Conservation (phyloP, 2,113 vertebrate genomes). For the Charina bottae region DNA sequence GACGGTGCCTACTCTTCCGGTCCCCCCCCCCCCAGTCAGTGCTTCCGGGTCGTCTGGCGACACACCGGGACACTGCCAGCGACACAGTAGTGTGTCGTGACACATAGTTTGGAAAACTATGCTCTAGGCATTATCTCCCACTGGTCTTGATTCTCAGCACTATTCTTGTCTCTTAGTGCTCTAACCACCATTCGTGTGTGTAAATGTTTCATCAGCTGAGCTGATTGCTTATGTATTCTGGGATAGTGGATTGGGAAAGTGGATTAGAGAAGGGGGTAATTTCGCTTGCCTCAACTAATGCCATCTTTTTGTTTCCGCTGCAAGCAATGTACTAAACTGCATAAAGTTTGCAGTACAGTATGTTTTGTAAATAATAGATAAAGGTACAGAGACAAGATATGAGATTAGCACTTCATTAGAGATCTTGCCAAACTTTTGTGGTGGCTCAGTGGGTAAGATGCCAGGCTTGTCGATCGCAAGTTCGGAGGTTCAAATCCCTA, state of each 20-base stretch:
- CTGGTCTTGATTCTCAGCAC: background rate
- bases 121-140: background rate
- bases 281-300: background rate
- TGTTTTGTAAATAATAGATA: background rate
- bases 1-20: too few relatives aligned
- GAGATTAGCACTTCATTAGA: background rate
- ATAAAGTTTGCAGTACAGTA: background rate
- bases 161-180: background rate
- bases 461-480: too few relatives aligned
- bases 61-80: too few relatives aligned
- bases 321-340: background rate
- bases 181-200: background rate
- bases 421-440: background rate
- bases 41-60: too few relatives aligned
- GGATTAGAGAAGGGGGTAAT: background rate
- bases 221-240: background rate
- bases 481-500: too few relatives aligned
- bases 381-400: background rate
- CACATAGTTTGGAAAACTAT: too few relatives aligned
- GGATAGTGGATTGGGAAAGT: background rate
- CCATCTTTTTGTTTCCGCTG: background rate
- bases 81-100: too few relatives aligned
- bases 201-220: background rate
- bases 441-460: too few relatives aligned
- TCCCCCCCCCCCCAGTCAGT: too few relatives aligned